Percentiles rank a stretch among this genome's conserved stretches.
phyloP scores from a whole-genome alignment of 1,140 invertebrate genomes.

The Tyrophagus putrescentiae region DNA sequence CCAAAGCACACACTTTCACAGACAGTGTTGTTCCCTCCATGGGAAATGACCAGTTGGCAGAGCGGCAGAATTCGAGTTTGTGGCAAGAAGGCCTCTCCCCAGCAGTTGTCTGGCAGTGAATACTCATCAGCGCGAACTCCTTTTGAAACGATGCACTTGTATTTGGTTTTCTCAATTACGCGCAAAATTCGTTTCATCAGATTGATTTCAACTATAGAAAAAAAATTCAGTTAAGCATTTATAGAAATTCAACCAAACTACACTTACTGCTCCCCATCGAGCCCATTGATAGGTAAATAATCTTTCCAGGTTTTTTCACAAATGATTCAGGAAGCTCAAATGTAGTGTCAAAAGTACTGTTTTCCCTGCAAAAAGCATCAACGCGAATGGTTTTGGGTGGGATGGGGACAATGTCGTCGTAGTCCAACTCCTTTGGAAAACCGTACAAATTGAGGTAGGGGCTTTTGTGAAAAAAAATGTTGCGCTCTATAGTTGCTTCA shows the following conservation, averaged over 20 bases:
- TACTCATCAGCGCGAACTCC: constrained; percentile 12
- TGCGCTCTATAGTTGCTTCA: neutral
- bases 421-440: constrained; percentile 22
- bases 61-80: constrained; percentile 1
- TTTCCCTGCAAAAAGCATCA: constrained; percentile 3
- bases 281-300: constrained; percentile 23
- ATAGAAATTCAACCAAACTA: no score
- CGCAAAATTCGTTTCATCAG: constrained; percentile 19
- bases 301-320: neutral
- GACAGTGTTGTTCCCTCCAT: constrained; percentile 23
- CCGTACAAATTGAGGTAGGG: constrained; percentile 21
- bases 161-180: neutral
- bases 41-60: constrained; percentile 19
- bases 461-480: neutral
- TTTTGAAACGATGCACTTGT: constrained; percentile 22
- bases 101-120: constrained; percentile 24
- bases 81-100: constrained; percentile 15
- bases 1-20: neutral
- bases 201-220: constrained; percentile 18
- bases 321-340: constrained; percentile 16
- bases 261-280: no score
- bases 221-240: no score
- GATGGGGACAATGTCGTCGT: constrained; percentile 9
- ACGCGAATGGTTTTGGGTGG: neutral
- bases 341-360: neutral